Evolutionary conservation across 1,140 invertebrate genomes (phyloP).

Genomic region (Temnothorax longispinosus): DNA sequence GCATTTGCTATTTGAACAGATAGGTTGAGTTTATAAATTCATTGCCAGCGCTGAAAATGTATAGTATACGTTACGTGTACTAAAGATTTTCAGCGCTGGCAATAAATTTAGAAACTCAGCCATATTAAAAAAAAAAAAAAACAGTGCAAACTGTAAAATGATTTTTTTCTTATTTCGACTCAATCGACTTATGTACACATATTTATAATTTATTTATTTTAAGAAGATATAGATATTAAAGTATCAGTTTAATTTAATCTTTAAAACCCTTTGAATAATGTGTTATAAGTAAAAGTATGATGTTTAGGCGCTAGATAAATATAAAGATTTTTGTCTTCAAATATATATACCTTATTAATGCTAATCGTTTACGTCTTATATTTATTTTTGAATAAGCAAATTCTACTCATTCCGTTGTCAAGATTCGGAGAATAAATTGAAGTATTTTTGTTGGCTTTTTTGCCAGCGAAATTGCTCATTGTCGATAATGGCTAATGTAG

Average conservation of each 20-base stretch:
- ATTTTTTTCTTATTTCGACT: background rate
- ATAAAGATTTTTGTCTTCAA: conserved; percentile 79
- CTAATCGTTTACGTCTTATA: background rate
- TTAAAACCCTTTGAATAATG: background rate
- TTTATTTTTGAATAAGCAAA: background rate
- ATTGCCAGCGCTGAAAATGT: no score
- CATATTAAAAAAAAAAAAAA: no score
- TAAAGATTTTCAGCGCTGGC: no score
- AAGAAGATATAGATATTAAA: background rate
- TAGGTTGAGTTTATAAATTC: no score
- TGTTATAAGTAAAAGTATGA: conserved; percentile 82
- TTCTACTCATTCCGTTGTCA: background rate
- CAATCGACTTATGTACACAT: background rate
- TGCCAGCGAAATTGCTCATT: background rate
- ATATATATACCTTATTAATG: background rate
- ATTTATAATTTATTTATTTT: background rate
- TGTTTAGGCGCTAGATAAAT: conserved; percentile 87
- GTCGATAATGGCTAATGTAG: background rate
- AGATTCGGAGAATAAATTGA: background rate
- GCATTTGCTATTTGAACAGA: no score
- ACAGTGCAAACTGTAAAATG: background rate
- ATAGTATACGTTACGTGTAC: no score
- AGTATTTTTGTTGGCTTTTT: background rate
- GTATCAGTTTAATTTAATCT: background rate
- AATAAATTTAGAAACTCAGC: no score